phyloP scores from a whole-genome alignment of 2,888 invertebrate species.

The Lysandra coridon region DNA sequence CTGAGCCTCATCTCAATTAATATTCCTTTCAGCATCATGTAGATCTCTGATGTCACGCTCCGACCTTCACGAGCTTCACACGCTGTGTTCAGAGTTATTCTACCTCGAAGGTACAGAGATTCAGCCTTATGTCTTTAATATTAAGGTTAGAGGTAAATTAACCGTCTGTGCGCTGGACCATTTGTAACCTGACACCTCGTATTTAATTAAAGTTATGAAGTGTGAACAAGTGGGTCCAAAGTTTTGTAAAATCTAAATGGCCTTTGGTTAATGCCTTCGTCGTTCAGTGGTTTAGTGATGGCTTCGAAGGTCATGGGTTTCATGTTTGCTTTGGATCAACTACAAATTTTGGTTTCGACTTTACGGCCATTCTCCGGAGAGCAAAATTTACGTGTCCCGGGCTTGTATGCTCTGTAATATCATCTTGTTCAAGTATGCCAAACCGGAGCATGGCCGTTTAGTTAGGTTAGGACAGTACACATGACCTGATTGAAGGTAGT shows the following conservation, averaged over 20 bases:
- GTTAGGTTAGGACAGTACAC: too few relatives aligned
- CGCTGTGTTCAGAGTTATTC: not conserved
- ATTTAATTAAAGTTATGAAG: not conserved
- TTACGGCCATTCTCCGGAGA: too few relatives aligned
- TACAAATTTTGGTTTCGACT: too few relatives aligned
- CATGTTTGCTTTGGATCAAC: too few relatives aligned
- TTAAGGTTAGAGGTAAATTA: not conserved
- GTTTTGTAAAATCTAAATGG: not conserved
- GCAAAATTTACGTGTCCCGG: too few relatives aligned
- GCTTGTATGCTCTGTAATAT: too few relatives aligned
- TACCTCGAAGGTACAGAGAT: not conserved
- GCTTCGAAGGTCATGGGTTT: too few relatives aligned
- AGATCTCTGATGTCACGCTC: conserved; percentile 4
- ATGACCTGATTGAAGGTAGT: too few relatives aligned
- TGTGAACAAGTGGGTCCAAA: not conserved
- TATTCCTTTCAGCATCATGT: conserved; percentile 3
- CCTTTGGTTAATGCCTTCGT: not conserved
- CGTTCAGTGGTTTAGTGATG: not conserved
- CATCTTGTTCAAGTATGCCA: too few relatives aligned
- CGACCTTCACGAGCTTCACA: conserved; percentile 10
- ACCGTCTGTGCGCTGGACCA: not conserved
- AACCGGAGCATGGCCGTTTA: too few relatives aligned
- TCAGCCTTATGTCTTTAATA: not conserved
- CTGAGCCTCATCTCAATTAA: not conserved
- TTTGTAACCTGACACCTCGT: not conserved